A percentile compares a stretch with the other conserved stretches of the same genome.
Evolutionary conservation across 2,113 vertebrate genomes (phyloP).

Genomic region (Pelvicachromis taeniatus): DNA sequence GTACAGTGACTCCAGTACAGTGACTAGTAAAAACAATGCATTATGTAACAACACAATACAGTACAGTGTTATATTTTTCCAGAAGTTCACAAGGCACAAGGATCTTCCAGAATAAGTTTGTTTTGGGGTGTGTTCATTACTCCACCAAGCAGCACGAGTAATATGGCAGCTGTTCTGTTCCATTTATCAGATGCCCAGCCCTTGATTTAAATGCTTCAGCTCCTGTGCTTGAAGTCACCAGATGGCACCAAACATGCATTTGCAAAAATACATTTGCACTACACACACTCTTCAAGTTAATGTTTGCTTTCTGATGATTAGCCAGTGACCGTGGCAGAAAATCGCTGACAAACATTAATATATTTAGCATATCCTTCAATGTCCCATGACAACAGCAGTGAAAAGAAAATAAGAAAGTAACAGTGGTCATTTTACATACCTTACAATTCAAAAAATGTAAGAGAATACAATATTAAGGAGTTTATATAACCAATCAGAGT

Average conservation of each 20-base stretch:
- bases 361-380: slow-evolving; percentile 3
- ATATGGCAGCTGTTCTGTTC: slow-evolving; percentile 35
- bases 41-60: neutral
- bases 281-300: slow-evolving; percentile 30
- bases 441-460: neutral
- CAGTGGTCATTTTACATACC: neutral
- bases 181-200: slow-evolving; percentile 14
- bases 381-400: neutral
- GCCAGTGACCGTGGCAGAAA: slow-evolving; percentile 19
- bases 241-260: slow-evolving; percentile 66
- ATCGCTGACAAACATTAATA: neutral
- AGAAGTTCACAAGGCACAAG: neutral
- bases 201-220: slow-evolving; percentile 41
- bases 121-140: slow-evolving; percentile 27
- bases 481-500: neutral
- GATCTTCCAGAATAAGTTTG: slow-evolving; percentile 12
- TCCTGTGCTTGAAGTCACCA: slow-evolving; percentile 56
- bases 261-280: slow-evolving; percentile 49
- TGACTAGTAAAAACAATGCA: neutral
- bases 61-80: neutral
- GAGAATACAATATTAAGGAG: neutral
- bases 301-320: slow-evolving; percentile 37
- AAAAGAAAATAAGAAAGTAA: neutral
- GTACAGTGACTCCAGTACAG: neutral
- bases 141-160: neutral